These are phyloP conservation scores for Marronus borbonicus DNA, from an alignment of 2,888 invertebrate species.

Conservation along the genomic window DNA sequence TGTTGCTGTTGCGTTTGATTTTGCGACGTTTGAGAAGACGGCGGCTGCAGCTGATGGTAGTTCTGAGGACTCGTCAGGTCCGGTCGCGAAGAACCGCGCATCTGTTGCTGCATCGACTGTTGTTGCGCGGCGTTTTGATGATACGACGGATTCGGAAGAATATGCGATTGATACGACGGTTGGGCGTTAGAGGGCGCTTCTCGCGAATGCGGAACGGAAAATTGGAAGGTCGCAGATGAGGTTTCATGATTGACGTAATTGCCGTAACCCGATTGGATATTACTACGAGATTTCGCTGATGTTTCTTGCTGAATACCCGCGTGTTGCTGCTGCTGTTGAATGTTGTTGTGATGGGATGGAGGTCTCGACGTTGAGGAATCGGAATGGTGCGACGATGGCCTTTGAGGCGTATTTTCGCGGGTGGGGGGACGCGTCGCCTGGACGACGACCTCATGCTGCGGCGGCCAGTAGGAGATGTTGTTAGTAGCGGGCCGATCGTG, in stretches of 20 bases:
- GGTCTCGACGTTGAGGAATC: slow-evolving; percentile 63
- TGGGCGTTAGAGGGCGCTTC: slow-evolving; percentile 53
- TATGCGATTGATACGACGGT: slow-evolving; percentile 59
- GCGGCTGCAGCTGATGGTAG: slow-evolving; percentile 52
- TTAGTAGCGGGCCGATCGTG: slow-evolving; percentile 55
- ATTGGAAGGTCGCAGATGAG: slow-evolving; percentile 52
- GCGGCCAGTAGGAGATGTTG: slow-evolving; percentile 50
- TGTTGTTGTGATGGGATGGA: slow-evolving; percentile 52
- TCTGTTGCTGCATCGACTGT: slow-evolving; percentile 25
- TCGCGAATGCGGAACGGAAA: slow-evolving; percentile 51
- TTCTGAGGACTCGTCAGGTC: slow-evolving; percentile 36
- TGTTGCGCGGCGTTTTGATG: slow-evolving; percentile 59
- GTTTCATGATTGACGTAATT: slow-evolving; percentile 50
- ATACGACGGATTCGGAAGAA: slow-evolving; percentile 55
- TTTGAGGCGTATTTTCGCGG: slow-evolving; percentile 52
- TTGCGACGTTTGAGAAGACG: slow-evolving; percentile 52
- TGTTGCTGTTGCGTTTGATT: slow-evolving; percentile 56
- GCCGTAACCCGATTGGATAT: slow-evolving; percentile 58
- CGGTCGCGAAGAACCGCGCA: slow-evolving; percentile 43
- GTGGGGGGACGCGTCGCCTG: slow-evolving; percentile 52
- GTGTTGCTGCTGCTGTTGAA: neutral
- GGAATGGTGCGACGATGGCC: slow-evolving; percentile 61
- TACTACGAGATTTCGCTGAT: slow-evolving; percentile 44
- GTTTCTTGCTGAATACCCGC: slow-evolving; percentile 34
- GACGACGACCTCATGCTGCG: slow-evolving; percentile 52